A percentile compares a stretch with the other conserved stretches of the same genome.
These are phyloP conservation scores for Catagonus wagneri DNA, from an alignment of 2,113 vertebrate genomes.

Conservation along the genomic window DNA sequence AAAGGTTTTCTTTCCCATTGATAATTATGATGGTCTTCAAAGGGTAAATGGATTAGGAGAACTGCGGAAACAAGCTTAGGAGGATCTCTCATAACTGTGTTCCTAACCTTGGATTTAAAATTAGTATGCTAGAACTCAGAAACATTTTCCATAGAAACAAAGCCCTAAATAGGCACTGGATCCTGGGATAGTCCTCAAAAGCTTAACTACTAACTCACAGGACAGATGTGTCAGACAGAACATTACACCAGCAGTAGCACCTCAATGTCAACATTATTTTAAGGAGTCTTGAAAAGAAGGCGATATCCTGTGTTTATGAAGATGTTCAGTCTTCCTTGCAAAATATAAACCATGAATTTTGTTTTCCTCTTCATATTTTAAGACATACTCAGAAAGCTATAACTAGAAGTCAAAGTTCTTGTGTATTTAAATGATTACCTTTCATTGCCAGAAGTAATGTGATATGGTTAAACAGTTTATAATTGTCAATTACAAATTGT, in stretches of 20 bases:
- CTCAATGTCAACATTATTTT: neutral
- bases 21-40: neutral
- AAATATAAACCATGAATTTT: constrained; percentile 7
- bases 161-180: neutral
- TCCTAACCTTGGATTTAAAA: constrained; percentile 45
- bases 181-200: neutral
- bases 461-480: constrained; percentile 36
- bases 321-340: neutral
- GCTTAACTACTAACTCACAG: neutral
- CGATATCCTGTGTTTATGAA: neutral
- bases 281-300: constrained; percentile 11
- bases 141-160: constrained; percentile 37
- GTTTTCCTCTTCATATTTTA: constrained; percentile 24
- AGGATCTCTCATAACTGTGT: neutral
- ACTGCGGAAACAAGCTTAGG: constrained; percentile 8
- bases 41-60: neutral
- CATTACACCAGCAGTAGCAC: neutral
- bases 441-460: neutral
- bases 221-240: neutral
- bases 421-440: constrained; percentile 23
- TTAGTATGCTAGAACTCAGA: constrained; percentile 30
- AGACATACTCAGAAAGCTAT: constrained; percentile 41
- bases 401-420: constrained; percentile 51
- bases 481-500: neutral
- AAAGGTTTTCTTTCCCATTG: neutral